Evolutionary conservation across 2,113 vertebrate species (phyloP), one percentile per base, ranked within the genome.

Genomic region (Falco punctatus): DNA sequence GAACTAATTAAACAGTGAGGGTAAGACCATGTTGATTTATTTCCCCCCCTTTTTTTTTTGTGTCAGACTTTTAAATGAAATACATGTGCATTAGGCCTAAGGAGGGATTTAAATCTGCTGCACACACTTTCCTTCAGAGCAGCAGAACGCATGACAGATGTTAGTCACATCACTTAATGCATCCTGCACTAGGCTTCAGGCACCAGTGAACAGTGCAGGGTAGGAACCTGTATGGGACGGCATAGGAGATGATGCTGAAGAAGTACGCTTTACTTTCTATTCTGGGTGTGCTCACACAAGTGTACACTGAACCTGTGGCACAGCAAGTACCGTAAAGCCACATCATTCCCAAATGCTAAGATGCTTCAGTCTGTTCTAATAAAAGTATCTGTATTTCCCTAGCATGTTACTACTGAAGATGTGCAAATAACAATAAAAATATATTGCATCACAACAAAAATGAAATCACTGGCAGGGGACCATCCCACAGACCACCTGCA

Each of bases 1-100:
- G 80, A 94, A 89, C 70, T 94, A 94, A 97, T 97, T 97, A 96
- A 97, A 91, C 80, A 79, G 70, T 46, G 69, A 96, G 92, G 72
- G 88, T 61, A 96, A 86, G 73, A 87, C 66, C 44, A 67, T 38
- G 61, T 33, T 86, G 88, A 86, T 80, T 95, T 94, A 62, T 94
- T 86, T 61, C 46, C 16, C 13, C 6, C 7, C 11, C 21, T n/a
- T 54, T 57, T 51, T 51, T 61, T 83, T 49, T 10, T 27, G 11
- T 21, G 48, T 86, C 80, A 94, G 88, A 82, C 38, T 94, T 86
- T 81, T 91, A 96, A 95, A 96, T 97, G 83, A 95, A 95, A 94
- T 95, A 85, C 95, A 97, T 89, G 57, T 97, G 96, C 77, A 38
- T 82, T 89, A 74, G 65, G 77, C 78, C 64, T 81, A 84, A 79